Percentiles rank a stretch among this genome's conserved stretches.
These are phyloP conservation scores for Eidolon helvum DNA, from an alignment of 2,113 vertebrate species.

Conservation along the genomic window DNA sequence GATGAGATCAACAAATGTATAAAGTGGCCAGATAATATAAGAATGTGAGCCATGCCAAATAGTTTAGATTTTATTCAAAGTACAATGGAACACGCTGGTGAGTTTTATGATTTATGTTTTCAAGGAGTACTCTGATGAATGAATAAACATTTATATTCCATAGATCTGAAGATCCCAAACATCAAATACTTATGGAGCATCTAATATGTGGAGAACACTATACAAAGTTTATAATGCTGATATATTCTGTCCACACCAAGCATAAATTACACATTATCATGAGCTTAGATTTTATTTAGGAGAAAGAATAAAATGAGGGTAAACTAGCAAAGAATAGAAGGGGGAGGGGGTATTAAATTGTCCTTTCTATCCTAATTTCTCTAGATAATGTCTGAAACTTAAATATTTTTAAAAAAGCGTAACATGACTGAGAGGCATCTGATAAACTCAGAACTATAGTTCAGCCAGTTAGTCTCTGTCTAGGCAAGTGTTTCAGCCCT, in stretches of 20 bases:
- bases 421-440: slow-evolving; percentile 40
- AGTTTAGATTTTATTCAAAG: slow-evolving; percentile 7
- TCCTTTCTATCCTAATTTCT: neutral
- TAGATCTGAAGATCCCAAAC: neutral
- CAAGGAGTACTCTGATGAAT: neutral
- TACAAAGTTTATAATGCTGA: neutral
- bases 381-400: neutral
- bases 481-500: slow-evolving; percentile 80
- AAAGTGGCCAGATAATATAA: neutral
- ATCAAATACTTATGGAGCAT: neutral
- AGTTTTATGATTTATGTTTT: neutral
- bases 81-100: neutral
- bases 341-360: neutral
- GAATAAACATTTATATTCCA: slow-evolving; percentile 3
- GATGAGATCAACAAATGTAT: neutral
- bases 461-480: slow-evolving; percentile 77
- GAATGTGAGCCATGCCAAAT: neutral
- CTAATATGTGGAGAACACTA: neutral
- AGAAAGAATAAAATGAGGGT: slow-evolving; percentile 3
- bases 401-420: neutral
- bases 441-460: slow-evolving; percentile 72
- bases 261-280: slow-evolving; percentile 8
- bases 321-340: neutral
- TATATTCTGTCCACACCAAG: neutral
- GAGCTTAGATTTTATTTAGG: neutral